Base-by-base conservation (phyloP, 1,140 invertebrate species). In the Aporrectodea caliginosa region DNA sequence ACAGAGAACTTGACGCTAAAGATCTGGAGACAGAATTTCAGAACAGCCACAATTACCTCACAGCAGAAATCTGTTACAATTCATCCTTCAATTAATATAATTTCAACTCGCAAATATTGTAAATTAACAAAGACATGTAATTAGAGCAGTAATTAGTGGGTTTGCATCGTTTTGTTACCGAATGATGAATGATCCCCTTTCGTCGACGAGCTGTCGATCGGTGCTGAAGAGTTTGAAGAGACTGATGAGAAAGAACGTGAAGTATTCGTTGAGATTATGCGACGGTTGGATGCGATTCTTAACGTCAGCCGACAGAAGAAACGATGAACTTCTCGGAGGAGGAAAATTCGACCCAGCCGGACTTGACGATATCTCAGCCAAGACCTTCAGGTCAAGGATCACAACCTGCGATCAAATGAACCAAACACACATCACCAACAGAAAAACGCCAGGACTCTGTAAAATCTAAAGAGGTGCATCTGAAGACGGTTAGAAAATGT, bases 171-270 rank as follows among this genome's bases (percentile, higher is more conserved):
- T n/a, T n/a, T 80, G 81, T 86, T 88, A 95, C 94, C 95, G 92
- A 75, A 99, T 96, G 79, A 99, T 98, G 84, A 98, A 96, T 78
- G 95, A 93, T 22, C 96, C 96, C 84, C 95, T 90, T 81, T 96
- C 95, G 85, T 97, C 94, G 74, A 98, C 88, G n/a, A 98, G 89
- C 73, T 92, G 91, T 81, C 92, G 92, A 84, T 98, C 95, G 16
- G 92, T 92, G 69, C 92, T 92, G 86, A 99, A 97, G 72, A 97
- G 89, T 79, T 93, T 91, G 69, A 98, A 86, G 73, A 99, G 89
- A 84, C 93, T 94, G 27, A 93, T 89, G 81, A 98, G 92, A 87
- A 98, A 98, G 85, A 94, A 94, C 14, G 92, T 91, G 85, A 97
- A 97, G 87, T 96, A 96, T 22, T 82, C 81, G 77, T 87, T 88